A percentile compares a stretch with the other conserved stretches of the same genome.
phyloP scores from a whole-genome alignment of 2,888 invertebrate species.

The Blomia tropicalis region DNA sequence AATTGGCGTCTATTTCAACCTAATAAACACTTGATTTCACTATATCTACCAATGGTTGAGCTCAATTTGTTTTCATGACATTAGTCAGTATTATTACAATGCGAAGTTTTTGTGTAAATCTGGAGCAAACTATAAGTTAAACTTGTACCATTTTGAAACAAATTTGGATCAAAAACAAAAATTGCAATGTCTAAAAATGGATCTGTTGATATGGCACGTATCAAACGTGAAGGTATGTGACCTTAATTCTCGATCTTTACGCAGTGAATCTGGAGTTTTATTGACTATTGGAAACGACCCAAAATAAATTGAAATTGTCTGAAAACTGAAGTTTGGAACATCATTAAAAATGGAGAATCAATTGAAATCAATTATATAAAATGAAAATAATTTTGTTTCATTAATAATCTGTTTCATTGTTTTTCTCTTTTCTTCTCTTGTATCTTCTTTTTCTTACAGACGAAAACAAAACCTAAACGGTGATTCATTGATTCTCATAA shows the following conservation, averaged over 20 bases:
- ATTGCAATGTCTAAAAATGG: slow-evolving; percentile 1
- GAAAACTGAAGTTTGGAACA: too few species aligned
- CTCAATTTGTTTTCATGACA: too few species aligned
- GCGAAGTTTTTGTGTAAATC: too few species aligned
- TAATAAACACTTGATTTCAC: too few species aligned
- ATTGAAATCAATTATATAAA: not conserved
- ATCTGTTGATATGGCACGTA: not conserved
- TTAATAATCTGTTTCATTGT: slow-evolving; percentile 15
- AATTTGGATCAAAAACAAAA: too few species aligned
- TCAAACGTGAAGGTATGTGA: slow-evolving; percentile 2
- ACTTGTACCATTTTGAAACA: too few species aligned
- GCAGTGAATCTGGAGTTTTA: not conserved
- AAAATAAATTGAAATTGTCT: too few species aligned
- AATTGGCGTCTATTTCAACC: too few species aligned
- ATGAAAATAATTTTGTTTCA: not conserved
- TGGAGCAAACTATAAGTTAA: too few species aligned
- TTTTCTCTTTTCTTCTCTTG: slow-evolving; percentile 18
- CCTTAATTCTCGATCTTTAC: not conserved
- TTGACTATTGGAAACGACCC: not conserved
- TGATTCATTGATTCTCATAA: not conserved
- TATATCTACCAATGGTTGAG: too few species aligned
- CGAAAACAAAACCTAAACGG: not conserved
- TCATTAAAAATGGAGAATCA: not conserved
- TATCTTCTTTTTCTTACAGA: slow-evolving; percentile 14
- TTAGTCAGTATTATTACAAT: too few species aligned